phyloP scores from a whole-genome alignment of 2,888 invertebrate species.

The Eilema sororculum region DNA sequence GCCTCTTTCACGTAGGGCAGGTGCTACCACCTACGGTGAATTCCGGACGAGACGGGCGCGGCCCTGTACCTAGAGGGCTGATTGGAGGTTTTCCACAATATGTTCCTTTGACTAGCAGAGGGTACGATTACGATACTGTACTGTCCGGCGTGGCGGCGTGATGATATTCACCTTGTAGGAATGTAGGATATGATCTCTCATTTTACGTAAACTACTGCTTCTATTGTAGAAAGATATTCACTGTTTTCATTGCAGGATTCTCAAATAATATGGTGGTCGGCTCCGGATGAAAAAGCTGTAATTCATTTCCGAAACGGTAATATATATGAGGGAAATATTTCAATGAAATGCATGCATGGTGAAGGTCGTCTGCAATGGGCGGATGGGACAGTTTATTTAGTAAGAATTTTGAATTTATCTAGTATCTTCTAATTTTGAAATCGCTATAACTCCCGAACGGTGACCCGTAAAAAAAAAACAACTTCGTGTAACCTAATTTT shows the following conservation, averaged over 20 bases:
- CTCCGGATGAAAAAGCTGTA: constrained; percentile 77
- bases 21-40: too few species aligned
- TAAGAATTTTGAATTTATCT: constrained; percentile 50
- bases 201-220: too few species aligned
- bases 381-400: constrained; percentile 86
- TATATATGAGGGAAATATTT: constrained; percentile 84
- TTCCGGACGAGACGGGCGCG: too few species aligned
- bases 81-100: too few species aligned
- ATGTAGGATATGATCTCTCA: too few species aligned
- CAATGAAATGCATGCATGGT: constrained; percentile 87
- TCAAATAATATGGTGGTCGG: constrained; percentile 68
- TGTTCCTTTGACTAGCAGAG: too few species aligned
- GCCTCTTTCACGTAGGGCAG: background rate
- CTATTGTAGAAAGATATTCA: background rate
- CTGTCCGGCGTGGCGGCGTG: too few species aligned
- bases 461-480: too few species aligned
- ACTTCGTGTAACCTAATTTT: too few species aligned
- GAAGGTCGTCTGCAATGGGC: constrained; percentile 87
- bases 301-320: constrained; percentile 87
- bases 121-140: too few species aligned
- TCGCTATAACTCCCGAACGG: background rate
- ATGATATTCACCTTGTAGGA: too few species aligned
- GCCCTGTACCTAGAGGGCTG: too few species aligned
- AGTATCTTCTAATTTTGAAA: background rate
- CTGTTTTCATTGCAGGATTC: constrained; percentile 46